Evolutionary conservation across 2,888 invertebrate species (phyloP), one percentile per base, ranked within the genome.

Genomic region (Drosophila prostipennis): DNA sequence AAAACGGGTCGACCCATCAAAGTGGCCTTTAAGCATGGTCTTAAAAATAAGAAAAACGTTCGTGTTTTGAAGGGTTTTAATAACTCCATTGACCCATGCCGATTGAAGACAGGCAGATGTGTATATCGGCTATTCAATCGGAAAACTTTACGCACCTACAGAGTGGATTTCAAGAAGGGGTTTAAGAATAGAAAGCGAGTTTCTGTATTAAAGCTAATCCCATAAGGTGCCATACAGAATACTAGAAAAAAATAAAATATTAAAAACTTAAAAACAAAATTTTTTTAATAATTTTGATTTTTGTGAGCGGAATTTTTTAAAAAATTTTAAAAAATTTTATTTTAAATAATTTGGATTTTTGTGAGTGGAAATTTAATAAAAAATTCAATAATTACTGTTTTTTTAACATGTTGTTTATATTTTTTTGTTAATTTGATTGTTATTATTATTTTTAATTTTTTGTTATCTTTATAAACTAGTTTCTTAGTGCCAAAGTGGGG

Each of bases 11-110:
- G 23, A 5, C 13, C 55, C 10, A 13, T 68, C 2, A 77, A 68
- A 68, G 52, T 72, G 2, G 34, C 43, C 4, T 54, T 76, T 39
- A 23, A 19, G 7, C 40, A 70, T 67, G 53, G 57, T 16, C 43
- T 58, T 6, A 53, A 45, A 40, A 14, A 29, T 6, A 13, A 13
- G 7, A 59, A 26, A 8, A 43, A 36, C 10, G 11, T 34, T 16
- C 53, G 58, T 2, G 34, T 64, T 16, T n/a, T 51, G 7, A 58
- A 59, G 13, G 29, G 37, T 6, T 46, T 23, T 13, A 16, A 7
- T n/a, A 34, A 14, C 11, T 10, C 3, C 1, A 40, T 49, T 7
- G 16, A 54, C 7, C 43, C 64, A 1, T 43, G 23, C 3, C 26
- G n/a, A 4, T 36, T 6, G 4, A 34, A 11, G 2, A 1, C 13